Evolutionary conservation across 2,113 vertebrate genomes (phyloP).

Genomic region (Podiceps cristatus): DNA sequence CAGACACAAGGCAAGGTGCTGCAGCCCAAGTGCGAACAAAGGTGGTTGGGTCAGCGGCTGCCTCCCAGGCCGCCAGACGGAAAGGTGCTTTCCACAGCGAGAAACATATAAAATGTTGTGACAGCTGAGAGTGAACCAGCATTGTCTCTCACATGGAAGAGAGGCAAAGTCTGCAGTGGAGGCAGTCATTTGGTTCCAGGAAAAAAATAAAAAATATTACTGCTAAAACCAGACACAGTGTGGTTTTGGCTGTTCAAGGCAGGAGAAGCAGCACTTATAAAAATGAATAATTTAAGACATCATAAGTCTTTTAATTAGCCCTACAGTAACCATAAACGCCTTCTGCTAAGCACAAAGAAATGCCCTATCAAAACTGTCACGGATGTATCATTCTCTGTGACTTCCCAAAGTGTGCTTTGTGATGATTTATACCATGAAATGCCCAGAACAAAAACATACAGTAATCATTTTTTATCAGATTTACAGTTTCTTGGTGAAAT

Average conservation of each 20-base stretch:
- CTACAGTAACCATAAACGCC: background rate
- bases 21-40: fast-evolving
- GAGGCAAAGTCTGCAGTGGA: background rate
- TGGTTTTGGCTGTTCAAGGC: background rate
- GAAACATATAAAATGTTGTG: background rate
- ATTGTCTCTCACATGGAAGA: background rate
- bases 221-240: background rate
- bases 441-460: background rate
- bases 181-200: background rate
- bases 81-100: background rate
- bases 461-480: background rate
- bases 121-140: background rate
- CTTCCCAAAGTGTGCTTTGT: background rate
- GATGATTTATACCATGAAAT: background rate
- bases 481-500: background rate
- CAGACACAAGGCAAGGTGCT: background rate
- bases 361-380: fast-evolving
- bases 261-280: background rate
- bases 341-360: background rate
- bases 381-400: background rate
- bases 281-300: conserved; percentile 25
- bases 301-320: background rate
- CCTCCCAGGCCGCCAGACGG: fast-evolving
- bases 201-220: background rate
- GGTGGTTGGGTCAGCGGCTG: background rate